These are phyloP conservation scores for Siniperca chuatsi DNA, from an alignment of 2,113 vertebrate species.

Conservation along the genomic window DNA sequence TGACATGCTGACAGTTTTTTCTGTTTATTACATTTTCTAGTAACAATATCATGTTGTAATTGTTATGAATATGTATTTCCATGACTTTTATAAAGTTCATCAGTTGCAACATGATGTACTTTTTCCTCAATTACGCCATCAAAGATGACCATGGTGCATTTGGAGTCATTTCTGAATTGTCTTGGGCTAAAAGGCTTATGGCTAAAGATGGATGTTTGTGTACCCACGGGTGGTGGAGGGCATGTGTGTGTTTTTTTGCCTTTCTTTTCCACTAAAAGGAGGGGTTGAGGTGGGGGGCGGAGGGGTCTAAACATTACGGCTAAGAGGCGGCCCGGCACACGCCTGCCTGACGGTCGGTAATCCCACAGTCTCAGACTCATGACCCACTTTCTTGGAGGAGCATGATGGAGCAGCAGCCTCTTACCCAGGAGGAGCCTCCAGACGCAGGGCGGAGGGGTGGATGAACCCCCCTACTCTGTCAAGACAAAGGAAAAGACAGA, in stretches of 20 bases:
- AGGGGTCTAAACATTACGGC: constrained; percentile 72
- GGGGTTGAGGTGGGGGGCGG: constrained; percentile 21
- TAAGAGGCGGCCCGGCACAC: constrained; percentile 76
- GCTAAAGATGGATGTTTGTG: constrained; percentile 34
- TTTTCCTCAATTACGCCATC: not conserved
- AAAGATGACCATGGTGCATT: not conserved
- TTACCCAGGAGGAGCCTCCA: constrained; percentile 73
- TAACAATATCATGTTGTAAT: not conserved
- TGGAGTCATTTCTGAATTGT: constrained; percentile 26
- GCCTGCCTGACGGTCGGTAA: constrained; percentile 78
- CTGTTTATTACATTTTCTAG: not conserved
- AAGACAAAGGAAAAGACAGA: constrained; percentile 78
- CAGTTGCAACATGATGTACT: not conserved
- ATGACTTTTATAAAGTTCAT: not conserved
- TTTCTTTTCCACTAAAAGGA: constrained; percentile 57
- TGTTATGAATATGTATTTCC: not conserved
- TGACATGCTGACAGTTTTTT: not conserved
- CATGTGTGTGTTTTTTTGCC: constrained; percentile 38
- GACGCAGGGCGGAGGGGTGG: constrained; percentile 65
- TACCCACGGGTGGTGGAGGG: constrained; percentile 7
- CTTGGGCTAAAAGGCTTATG: constrained; percentile 35
- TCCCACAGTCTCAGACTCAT: constrained; percentile 85
- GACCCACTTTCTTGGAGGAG: constrained; percentile 86
- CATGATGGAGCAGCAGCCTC: constrained; percentile 69
- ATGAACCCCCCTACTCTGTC: constrained; percentile 26